Base-by-base conservation (phyloP, 2,113 vertebrate species). In the Hoplias malabaricus region DNA sequence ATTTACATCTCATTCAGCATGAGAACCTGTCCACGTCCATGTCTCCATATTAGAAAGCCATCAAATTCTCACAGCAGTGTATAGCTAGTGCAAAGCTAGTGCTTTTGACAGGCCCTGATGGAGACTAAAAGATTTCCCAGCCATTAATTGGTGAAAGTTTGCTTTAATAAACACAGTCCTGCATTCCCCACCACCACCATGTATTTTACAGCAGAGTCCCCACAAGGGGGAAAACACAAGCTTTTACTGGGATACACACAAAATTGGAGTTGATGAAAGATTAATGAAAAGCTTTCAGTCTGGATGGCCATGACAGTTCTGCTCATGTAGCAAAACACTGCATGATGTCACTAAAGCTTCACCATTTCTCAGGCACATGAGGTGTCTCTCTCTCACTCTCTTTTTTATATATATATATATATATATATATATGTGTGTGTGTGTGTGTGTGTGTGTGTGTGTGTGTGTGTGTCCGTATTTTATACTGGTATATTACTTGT, bases 241-340 rank as follows among this genome's bases (percentile, higher is more conserved):
- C n/a, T 72, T 78, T 82, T 65, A 78, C 71, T 50, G 53, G 69
- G 78, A 85, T 82, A 85, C 86, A 79, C 78, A 67, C 36, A 81
- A 82, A 80, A 84, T 84, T 72, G 53, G 79, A 71, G 75, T 74
- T 68, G 89, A 91, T 88, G 88, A 91, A 84, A 88, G 88, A 91
- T 89, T 90, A 89, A 90, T 90, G 86, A 90, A 82, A 86, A 84
- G 78, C 85, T 78, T 84, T 89, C 84, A 82, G 83, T 83, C 80
- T 79, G 33, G 31, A 85, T 48, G 75, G 33, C 31, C 75, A 68
- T 69, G 84, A 80, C 73, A 79, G 50, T 87, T 90, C 72, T 86
- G 86, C 89, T 74, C 84, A 87, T 38, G 80, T 78, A 84, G 86
- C 84, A 50, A 68, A 86, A 80, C 23, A 66, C 36, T 25, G 42